These are phyloP conservation scores for Apamea crenata DNA, from an alignment of 2,888 invertebrate species.

Conservation along the genomic window DNA sequence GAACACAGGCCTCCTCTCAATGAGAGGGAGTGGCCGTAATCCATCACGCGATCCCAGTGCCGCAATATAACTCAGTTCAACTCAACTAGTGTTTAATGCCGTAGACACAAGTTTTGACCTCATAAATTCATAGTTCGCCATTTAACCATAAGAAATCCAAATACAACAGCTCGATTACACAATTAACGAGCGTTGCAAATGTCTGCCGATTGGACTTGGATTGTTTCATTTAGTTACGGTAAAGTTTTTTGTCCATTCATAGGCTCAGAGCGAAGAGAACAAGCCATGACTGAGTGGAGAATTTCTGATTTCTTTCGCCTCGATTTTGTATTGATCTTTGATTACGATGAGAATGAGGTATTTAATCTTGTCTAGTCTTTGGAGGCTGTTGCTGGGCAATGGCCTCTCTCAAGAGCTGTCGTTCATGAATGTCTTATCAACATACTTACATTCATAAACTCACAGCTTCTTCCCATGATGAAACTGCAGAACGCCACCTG, in stretches of 20 bases:
- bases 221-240: slow-evolving; percentile 62
- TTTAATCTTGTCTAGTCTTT: not conserved
- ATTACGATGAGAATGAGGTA: slow-evolving; percentile 31
- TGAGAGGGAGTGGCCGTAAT: not conserved
- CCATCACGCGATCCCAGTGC: not conserved
- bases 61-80: not conserved
- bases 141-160: slow-evolving; percentile 25
- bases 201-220: slow-evolving; percentile 62
- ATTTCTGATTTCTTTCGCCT: slow-evolving; percentile 49
- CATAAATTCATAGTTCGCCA: slow-evolving; percentile 10
- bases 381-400: not conserved
- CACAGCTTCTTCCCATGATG: no score
- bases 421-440: not conserved
- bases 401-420: not conserved
- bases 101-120: not conserved
- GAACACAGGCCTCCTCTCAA: not conserved
- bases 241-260: slow-evolving; percentile 58
- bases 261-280: slow-evolving; percentile 52
- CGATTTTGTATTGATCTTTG: slow-evolving; percentile 53
- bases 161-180: slow-evolving; percentile 60
- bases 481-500: not conserved
- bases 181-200: slow-evolving; percentile 65
- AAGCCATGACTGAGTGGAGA: slow-evolving; percentile 43
- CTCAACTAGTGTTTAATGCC: not conserved
- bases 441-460: no score